These are phyloP conservation scores for Nymphalis polychloros DNA, from an alignment of 2,888 invertebrate genomes.

Conservation along the genomic window DNA sequence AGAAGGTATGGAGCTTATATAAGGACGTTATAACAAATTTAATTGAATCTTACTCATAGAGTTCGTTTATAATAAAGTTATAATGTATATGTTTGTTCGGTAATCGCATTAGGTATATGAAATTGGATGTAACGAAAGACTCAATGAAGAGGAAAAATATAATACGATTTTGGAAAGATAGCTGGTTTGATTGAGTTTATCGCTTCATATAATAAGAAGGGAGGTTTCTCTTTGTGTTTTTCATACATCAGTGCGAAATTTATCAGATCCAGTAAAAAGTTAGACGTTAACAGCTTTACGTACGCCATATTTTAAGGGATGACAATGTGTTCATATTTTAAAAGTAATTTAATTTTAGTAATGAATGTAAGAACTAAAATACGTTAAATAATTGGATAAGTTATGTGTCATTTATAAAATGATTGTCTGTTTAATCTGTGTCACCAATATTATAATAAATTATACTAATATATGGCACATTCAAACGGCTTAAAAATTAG, in stretches of 20 bases:
- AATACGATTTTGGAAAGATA: slow-evolving; percentile 35
- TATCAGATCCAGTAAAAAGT: slow-evolving; percentile 64
- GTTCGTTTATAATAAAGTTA: slow-evolving; percentile 14
- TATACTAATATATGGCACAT: too few species aligned
- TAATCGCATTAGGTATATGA: slow-evolving; percentile 29
- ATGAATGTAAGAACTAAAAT: not conserved
- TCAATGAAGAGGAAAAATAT: slow-evolving; percentile 36
- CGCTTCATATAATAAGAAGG: slow-evolving; percentile 46
- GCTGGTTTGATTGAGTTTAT: slow-evolving; percentile 41
- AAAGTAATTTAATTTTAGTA: not conserved
- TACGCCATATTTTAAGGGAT: slow-evolving; percentile 40
- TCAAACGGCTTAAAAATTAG: too few species aligned
- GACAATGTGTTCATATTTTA: slow-evolving; percentile 11
- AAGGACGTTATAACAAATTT: not conserved
- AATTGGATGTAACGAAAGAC: slow-evolving; percentile 30
- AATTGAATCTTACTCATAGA: slow-evolving; percentile 1
- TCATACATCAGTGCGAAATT: slow-evolving; percentile 61
- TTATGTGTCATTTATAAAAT: too few species aligned
- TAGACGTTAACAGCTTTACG: slow-evolving; percentile 46
- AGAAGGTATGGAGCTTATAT: too few species aligned
- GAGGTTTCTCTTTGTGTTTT: slow-evolving; percentile 57
- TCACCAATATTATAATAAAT: too few species aligned
- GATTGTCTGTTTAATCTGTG: too few species aligned
- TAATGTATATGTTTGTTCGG: slow-evolving; percentile 1
- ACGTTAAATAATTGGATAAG: too few species aligned